A percentile compares a stretch with the other conserved stretches of the same genome.
Conservation (phyloP, 1,140 invertebrate species). For the Lucilia sericata region DNA sequence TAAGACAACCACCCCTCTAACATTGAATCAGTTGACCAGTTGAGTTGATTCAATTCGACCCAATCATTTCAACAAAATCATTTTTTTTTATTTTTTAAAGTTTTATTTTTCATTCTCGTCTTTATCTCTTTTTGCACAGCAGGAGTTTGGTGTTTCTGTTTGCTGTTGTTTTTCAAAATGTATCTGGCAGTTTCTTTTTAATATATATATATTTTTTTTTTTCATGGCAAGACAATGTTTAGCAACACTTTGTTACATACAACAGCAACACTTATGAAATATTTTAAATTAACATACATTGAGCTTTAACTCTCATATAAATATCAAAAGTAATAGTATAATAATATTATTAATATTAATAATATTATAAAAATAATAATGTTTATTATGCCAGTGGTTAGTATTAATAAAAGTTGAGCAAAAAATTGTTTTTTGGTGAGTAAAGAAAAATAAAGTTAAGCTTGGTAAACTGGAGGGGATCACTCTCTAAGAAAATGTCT, state of each 20-base stretch:
- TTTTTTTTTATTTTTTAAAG: background rate
- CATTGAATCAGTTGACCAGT: background rate
- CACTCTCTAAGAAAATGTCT: no score
- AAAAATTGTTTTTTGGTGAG: no score
- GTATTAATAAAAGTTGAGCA: no score
- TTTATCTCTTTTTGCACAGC: constrained; percentile 10
- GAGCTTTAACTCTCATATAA: background rate
- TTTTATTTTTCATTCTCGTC: background rate
- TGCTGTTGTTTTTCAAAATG: background rate
- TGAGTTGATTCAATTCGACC: background rate
- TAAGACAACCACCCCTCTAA: background rate
- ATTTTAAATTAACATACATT: constrained; percentile 22
- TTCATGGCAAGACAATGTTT: constrained; percentile 10
- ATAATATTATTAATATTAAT: background rate
- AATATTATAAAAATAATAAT: no score
- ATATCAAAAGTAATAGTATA: background rate
- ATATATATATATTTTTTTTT: background rate
- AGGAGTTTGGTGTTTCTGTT: constrained; percentile 14
- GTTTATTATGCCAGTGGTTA: no score
- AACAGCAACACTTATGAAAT: constrained; percentile 17
- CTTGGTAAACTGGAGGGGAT: no score
- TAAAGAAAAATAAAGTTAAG: no score
- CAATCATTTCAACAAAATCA: constrained; percentile 16
- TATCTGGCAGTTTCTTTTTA: background rate
- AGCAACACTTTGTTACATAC: constrained; percentile 21